Evolutionary conservation across 2,797 vertebrate genomes (phyloP), one percentile per base, ranked within the genome.

Genomic region (Enteromius fasciolatus): DNA sequence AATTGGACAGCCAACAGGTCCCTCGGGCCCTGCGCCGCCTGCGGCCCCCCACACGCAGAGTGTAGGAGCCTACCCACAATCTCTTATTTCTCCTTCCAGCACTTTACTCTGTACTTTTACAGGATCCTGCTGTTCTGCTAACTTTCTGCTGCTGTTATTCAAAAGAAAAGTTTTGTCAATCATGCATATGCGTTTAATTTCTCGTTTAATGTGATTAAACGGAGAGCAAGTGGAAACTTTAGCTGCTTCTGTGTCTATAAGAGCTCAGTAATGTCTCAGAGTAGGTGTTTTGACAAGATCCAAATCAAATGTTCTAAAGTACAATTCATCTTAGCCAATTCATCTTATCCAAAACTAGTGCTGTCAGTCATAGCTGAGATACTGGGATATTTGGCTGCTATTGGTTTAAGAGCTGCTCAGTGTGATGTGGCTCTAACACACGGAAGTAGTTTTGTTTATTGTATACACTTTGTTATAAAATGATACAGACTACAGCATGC

Each of bases 31-130:
- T 99, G 48, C 93, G 97, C 23, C 90, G 98, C n/a, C 95, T 98
- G 70, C 95, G 98, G 46, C 98, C 98, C 0, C 96, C 93, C 4
- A 99, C 98, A 9, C 96, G 98, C 31, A 96, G 91, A 93, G 90
- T 98, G 98, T 99, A 91, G 94, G 97, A 87, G 77, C 54, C 73
- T n/a, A 41, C 72, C 64, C 79, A 61, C 68, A 61, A 69, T 80
- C 14, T 17, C 20, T 83, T 48, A 59, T 7, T 72, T 70, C 25
- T 63, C 57, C 41, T 57, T 33, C 17, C 15, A 52, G 52, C 57
- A 72, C 80, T 63, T 67, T 12, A 57, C 39, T 64, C 11, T 33
- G 33, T 70, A 39, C 81, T 69, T 31, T 36, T 44, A 46, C 57
- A 28, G 25, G 5, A 31, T 63, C 17, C 79, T 36, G 41, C 39